These are phyloP conservation scores for Thysanoteuthis rhombus DNA, from an alignment of 2,888 invertebrate species.

Conservation along the genomic window DNA sequence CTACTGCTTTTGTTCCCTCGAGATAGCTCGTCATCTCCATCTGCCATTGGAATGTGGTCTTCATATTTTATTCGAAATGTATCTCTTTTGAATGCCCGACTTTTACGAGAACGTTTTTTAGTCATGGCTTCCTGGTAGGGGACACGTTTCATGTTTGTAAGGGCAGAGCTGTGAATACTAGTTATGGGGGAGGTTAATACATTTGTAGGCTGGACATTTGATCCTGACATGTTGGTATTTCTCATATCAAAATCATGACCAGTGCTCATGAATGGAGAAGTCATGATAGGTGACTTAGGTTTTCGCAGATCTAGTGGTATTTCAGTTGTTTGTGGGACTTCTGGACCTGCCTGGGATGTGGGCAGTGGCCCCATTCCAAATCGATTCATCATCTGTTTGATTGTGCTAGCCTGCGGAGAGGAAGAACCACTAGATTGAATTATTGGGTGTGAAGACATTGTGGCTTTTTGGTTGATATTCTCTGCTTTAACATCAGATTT, in stretches of 20 bases:
- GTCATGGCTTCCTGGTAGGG: slow-evolving; percentile 62
- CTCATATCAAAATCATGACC: slow-evolving; percentile 22
- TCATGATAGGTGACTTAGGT: slow-evolving; percentile 48
- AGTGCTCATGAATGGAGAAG: slow-evolving; percentile 23
- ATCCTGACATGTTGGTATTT: not conserved
- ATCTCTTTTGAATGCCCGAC: slow-evolving; percentile 84
- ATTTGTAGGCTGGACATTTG: slow-evolving; percentile 30
- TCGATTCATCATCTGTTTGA: slow-evolving; percentile 60
- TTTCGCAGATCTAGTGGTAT: slow-evolving; percentile 61
- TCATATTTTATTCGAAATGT: slow-evolving; percentile 62
- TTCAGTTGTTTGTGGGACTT: slow-evolving; percentile 39
- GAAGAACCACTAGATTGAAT: slow-evolving; percentile 43
- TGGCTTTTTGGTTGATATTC: slow-evolving; percentile 31
- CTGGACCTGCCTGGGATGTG: slow-evolving; percentile 29
- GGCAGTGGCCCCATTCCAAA: slow-evolving; percentile 51
- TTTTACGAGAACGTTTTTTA: slow-evolving; percentile 82
- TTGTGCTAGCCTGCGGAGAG: slow-evolving; percentile 37
- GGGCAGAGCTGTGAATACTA: slow-evolving; percentile 19
- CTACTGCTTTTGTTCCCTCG: slow-evolving; percentile 34
- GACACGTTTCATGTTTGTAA: slow-evolving; percentile 29
- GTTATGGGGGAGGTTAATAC: slow-evolving; percentile 14
- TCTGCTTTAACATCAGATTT: slow-evolving; percentile 33
- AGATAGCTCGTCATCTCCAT: slow-evolving; percentile 34
- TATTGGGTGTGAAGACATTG: slow-evolving; percentile 37
- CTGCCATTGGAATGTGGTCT: slow-evolving; percentile 38